Percentiles rank a stretch among this genome's conserved stretches.
Evolutionary conservation across 2,797 vertebrate genomes (phyloP).

Genomic region (Sebastes itinus): DNA sequence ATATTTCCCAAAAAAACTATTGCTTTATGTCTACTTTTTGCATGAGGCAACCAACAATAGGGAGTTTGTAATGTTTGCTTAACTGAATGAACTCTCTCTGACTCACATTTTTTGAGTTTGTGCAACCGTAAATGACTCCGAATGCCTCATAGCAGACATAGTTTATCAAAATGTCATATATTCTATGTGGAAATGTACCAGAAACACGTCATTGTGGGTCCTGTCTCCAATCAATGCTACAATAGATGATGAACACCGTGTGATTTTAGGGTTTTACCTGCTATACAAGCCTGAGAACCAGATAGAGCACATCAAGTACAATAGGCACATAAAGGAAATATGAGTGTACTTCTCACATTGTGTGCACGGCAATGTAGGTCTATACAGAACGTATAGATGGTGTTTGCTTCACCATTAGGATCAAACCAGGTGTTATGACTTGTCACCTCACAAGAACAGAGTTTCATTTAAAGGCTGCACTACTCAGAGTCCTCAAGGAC

Average conservation of each 20-base stretch:
- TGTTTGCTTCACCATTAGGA: neutral
- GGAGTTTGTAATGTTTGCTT: neutral
- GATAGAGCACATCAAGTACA: neutral
- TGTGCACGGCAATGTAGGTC: neutral
- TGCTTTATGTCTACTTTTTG: neutral
- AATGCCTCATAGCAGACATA: neutral
- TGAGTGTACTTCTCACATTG: constrained; percentile 13
- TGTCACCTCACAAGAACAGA: neutral
- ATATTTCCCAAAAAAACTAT: neutral
- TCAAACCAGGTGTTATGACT: neutral
- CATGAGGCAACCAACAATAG: neutral
- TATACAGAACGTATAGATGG: neutral
- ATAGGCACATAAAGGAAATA: constrained; percentile 2
- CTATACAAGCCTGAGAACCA: constrained; percentile 8
- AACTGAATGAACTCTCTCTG: neutral
- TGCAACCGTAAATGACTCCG: neutral
- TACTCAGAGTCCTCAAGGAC: neutral
- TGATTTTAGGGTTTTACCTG: neutral
- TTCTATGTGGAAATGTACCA: neutral
- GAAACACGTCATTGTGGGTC: neutral
- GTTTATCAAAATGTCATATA: neutral
- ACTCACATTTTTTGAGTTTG: constrained; percentile 1
- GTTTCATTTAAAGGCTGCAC: neutral
- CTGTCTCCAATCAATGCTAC: neutral
- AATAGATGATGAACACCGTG: neutral